Percentiles rank a stretch among this genome's conserved stretches.
Evolutionary conservation across 35 echinoderm and acorn worm genomes (phyloP).

Genomic region (Ophiothrix spiculata): DNA sequence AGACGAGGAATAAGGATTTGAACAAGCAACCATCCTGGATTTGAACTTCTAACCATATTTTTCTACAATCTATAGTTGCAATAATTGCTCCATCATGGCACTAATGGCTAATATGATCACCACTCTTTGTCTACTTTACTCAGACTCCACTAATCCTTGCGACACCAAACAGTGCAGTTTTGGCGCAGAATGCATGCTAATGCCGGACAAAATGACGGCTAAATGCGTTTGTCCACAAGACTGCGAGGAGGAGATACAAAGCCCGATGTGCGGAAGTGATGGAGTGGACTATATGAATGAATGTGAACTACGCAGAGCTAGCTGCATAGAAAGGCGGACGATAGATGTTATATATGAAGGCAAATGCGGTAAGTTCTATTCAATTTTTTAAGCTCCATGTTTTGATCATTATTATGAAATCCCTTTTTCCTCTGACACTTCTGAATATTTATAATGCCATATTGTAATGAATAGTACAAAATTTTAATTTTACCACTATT

Average conservation of each 20-base stretch:
- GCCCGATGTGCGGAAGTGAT: slow-evolving; percentile 70
- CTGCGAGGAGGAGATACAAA: slow-evolving; percentile 26
- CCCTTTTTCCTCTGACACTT: too few relatives aligned
- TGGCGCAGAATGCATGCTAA: slow-evolving; percentile 57
- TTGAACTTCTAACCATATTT: neutral
- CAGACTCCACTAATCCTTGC: slow-evolving; percentile 67
- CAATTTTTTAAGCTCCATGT: too few relatives aligned
- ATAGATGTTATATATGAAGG: slow-evolving; percentile 62
- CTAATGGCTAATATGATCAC: slow-evolving; percentile 11
- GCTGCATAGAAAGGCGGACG: slow-evolving; percentile 48
- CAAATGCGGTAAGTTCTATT: slow-evolving; percentile 84
- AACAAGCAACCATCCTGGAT: too few relatives aligned
- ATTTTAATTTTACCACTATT: too few relatives aligned
- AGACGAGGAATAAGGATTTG: too few relatives aligned
- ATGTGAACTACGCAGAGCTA: slow-evolving; percentile 42
- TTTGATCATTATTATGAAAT: too few relatives aligned
- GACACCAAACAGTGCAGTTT: slow-evolving; percentile 49
- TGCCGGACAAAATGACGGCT: slow-evolving; percentile 23
- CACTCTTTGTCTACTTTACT: slow-evolving; percentile 27
- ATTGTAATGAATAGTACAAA: too few relatives aligned
- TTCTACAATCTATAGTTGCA: neutral
- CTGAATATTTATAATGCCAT: too few relatives aligned
- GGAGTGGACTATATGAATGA: slow-evolving; percentile 64
- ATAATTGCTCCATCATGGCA: neutral
- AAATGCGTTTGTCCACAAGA: slow-evolving; percentile 60